Conservation (phyloP, 2,888 invertebrate genomes). For the Sialis fuliginosa region DNA sequence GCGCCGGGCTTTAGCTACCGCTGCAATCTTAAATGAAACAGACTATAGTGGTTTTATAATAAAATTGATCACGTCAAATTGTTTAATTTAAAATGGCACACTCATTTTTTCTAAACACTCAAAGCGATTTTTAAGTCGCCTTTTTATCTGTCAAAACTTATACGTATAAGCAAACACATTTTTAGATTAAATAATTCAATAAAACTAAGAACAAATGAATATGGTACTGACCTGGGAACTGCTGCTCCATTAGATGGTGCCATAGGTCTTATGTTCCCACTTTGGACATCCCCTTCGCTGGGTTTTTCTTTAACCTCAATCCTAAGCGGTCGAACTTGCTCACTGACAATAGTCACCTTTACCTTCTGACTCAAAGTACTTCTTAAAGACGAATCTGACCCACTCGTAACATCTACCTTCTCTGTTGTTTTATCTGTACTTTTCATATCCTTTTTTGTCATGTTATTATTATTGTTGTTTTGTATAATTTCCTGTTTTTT, state of each 20-base stretch:
- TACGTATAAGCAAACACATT: no score
- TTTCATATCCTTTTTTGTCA: constrained; percentile 1
- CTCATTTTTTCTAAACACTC: no score
- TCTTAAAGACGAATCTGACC: background rate
- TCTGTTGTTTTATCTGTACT: background rate
- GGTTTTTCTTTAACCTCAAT: constrained; percentile 25
- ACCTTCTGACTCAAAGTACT: constrained; percentile 16
- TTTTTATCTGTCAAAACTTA: no score
- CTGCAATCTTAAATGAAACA: no score
- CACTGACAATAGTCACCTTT: constrained; percentile 20
- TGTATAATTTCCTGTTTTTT: constrained; percentile 5
- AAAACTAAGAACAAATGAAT: background rate
- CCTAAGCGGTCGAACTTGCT: constrained; percentile 24
- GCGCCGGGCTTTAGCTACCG: no score
- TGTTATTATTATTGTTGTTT: constrained; percentile 7
- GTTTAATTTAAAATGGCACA: no score
- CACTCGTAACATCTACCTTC: background rate
- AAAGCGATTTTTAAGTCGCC: no score
- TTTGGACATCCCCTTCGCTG: constrained; percentile 23
- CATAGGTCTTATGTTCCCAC: constrained; percentile 22
- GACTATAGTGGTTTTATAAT: no score
- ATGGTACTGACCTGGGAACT: constrained; percentile 21
- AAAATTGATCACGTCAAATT: no score
- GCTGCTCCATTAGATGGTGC: constrained; percentile 19
- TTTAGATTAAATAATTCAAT: background rate